A percentile compares a stretch with the other conserved stretches of the same genome.
These are phyloP conservation scores for Meta bourneti DNA, from an alignment of 2,888 invertebrate species.

Conservation along the genomic window DNA sequence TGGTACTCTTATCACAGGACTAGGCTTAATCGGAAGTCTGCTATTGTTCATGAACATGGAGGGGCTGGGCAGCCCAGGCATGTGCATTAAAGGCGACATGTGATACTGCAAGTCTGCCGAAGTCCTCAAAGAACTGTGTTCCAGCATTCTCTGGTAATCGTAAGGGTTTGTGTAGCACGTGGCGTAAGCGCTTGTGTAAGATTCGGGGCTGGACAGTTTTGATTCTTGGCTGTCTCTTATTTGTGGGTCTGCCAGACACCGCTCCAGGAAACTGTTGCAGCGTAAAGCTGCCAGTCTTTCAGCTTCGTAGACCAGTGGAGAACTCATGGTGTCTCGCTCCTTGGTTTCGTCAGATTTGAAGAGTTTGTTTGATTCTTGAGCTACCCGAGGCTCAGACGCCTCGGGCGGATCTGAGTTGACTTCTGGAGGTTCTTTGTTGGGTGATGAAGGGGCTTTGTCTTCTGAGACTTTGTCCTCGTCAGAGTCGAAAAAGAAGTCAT, in stretches of 20 bases:
- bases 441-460: conserved; percentile 15
- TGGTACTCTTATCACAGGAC: conserved; percentile 66
- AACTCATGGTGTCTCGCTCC: conserved; percentile 14
- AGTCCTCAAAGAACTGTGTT: conserved; percentile 28
- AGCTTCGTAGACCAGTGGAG: conserved; percentile 35
- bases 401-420: not conserved
- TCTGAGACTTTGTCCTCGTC: conserved; percentile 59
- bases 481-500: conserved; percentile 64
- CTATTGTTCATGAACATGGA: conserved; percentile 6
- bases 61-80: not conserved
- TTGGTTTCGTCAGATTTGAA: not conserved
- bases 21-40: conserved; percentile 66
- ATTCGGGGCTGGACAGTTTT: conserved; percentile 30
- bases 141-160: conserved; percentile 37
- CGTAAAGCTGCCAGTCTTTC: conserved; percentile 15
- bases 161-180: conserved; percentile 1
- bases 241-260: conserved; percentile 38
- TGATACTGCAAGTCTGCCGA: conserved; percentile 27
- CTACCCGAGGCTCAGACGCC: not conserved
- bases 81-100: not conserved
- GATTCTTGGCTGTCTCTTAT: conserved; percentile 9
- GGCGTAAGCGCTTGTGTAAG: not conserved
- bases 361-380: conserved; percentile 10
- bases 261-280: conserved; percentile 56
- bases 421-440: conserved; percentile 22